These are phyloP conservation scores for Emmelina monodactyla DNA, from an alignment of 2,888 invertebrate genomes.

Conservation along the genomic window DNA sequence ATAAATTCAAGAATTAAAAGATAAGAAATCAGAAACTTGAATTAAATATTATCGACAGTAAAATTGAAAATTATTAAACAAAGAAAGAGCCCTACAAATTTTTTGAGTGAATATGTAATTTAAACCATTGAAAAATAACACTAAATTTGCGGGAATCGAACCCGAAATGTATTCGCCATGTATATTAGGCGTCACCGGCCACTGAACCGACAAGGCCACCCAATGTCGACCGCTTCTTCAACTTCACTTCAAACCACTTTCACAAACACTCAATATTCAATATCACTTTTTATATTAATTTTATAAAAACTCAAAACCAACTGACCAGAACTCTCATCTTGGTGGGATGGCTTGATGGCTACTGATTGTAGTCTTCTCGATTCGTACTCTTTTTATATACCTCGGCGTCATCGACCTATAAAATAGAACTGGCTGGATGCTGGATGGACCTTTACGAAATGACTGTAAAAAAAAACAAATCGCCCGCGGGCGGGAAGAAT, in stretches of 20 bases:
- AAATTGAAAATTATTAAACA: no score
- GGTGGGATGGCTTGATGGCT: constrained; percentile 37
- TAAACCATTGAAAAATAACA: no score
- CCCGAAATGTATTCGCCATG: no score
- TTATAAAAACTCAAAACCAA: constrained; percentile 18
- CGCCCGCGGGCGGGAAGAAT: constrained; percentile 49
- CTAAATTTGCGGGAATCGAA: no score
- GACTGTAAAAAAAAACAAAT: constrained; percentile 24
- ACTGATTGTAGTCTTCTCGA: constrained; percentile 37
- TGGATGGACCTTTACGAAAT: constrained; percentile 22
- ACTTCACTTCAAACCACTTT: neutral
- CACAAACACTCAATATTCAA: constrained; percentile 2
- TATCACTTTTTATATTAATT: constrained; percentile 8
- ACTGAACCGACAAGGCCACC: no score
- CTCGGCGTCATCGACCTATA: constrained; percentile 17
- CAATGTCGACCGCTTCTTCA: no score
- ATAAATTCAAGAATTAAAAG: no score
- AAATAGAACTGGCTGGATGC: constrained; percentile 26
- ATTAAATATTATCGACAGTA: no score
- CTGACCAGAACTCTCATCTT: constrained; percentile 59
- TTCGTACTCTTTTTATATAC: constrained; percentile 42
- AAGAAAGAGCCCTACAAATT: no score
- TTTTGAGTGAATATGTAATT: no score
- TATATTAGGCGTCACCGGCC: no score
- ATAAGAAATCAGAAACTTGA: no score